Percentiles rank a stretch among this genome's conserved stretches.
Conservation (phyloP, 23 tunicate genomes). For the Clavelina lepadiformis region DNA sequence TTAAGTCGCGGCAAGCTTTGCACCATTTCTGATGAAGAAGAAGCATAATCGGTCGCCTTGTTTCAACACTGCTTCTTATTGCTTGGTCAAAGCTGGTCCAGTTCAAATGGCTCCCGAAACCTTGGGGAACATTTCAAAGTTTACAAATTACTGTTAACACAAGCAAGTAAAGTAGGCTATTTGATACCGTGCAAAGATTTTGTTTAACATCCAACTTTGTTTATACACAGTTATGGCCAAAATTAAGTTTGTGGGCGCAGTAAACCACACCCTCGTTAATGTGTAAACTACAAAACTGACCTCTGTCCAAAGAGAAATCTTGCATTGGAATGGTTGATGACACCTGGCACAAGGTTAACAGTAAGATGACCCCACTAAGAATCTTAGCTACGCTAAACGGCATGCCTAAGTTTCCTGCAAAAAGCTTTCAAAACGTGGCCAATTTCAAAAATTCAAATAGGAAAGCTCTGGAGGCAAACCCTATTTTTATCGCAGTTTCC, state of each 20-base stretch:
- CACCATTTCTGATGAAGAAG: conserved; percentile 58
- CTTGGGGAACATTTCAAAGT: conserved; percentile 4
- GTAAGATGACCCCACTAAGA: neutral
- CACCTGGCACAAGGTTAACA: conserved; percentile 12
- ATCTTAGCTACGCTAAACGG: too few relatives aligned
- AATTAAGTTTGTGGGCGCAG: neutral
- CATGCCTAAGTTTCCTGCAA: too few relatives aligned
- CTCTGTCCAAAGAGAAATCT: conserved; percentile 11
- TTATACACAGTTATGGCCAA: neutral
- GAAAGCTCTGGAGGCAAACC: too few relatives aligned
- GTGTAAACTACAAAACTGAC: neutral
- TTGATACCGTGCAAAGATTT: too few relatives aligned
- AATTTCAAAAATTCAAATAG: too few relatives aligned
- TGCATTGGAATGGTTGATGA: conserved; percentile 10
- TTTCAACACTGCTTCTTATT: conserved; percentile 23
- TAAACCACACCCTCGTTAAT: neutral
- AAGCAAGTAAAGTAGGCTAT: too few relatives aligned
- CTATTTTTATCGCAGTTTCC: too few relatives aligned
- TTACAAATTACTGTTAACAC: neutral
- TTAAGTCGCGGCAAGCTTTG: conserved; percentile 46
- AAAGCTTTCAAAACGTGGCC: too few relatives aligned
- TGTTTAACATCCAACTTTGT: neutral
- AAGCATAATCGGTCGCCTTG: conserved; percentile 49
- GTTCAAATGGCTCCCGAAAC: conserved; percentile 42
- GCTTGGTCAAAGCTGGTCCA: conserved; percentile 41